Evolutionary conservation across 2,888 invertebrate species (phyloP).

Genomic region (Lochmaea capreae): DNA sequence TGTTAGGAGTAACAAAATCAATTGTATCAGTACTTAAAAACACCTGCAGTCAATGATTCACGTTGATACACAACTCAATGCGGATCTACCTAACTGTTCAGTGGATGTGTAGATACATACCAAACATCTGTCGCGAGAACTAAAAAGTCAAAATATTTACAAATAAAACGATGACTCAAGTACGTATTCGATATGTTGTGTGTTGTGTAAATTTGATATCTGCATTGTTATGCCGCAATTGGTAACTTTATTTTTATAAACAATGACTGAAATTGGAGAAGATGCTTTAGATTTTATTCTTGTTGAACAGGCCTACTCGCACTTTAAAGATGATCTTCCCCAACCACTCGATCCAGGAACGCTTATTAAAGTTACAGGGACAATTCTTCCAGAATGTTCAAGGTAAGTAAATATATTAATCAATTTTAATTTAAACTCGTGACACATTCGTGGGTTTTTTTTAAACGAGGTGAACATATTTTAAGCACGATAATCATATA

Average conservation of each 20-base stretch:
- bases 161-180: background rate
- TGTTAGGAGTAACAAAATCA: background rate
- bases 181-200: background rate
- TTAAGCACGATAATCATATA: background rate
- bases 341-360: constrained; percentile 52
- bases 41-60: background rate
- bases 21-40: background rate
- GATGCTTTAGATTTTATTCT: constrained; percentile 50
- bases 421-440: background rate
- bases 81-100: background rate
- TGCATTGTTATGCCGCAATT: background rate
- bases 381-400: constrained; percentile 51
- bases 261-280: constrained; percentile 42
- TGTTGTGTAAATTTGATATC: constrained; percentile 5
- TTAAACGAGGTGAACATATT: background rate
- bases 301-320: constrained; percentile 49
- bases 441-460: background rate
- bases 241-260: constrained; percentile 2
- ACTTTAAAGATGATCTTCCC: constrained; percentile 53
- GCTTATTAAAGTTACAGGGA: constrained; percentile 53
- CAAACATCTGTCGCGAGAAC: background rate
- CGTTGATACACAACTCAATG: background rate
- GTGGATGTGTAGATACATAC: background rate
- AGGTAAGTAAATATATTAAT: constrained; percentile 49
- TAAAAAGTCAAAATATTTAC: background rate